Percentiles rank a stretch among this genome's conserved stretches.
Conservation (phyloP, 2,797 vertebrate species). For the Dendrocincla fuliginosa region DNA sequence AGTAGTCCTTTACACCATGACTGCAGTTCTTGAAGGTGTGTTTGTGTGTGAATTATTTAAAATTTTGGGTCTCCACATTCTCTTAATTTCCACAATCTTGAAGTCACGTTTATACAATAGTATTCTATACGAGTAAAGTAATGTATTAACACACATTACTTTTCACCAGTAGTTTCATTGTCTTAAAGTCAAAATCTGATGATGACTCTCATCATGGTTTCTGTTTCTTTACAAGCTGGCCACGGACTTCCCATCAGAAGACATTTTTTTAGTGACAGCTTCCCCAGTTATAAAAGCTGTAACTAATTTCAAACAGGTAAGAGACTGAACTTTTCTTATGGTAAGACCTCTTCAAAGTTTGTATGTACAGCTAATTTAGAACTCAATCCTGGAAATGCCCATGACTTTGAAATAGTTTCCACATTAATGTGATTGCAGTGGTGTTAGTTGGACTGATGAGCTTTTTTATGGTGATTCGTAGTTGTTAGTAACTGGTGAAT, state of each 20-base stretch:
- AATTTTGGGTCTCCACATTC: not conserved
- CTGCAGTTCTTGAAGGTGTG: not conserved
- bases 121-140: not conserved
- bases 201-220: not conserved
- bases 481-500: not conserved
- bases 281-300: slow-evolving; percentile 90
- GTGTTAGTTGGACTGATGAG: not conserved
- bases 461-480: not conserved
- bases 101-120: not conserved
- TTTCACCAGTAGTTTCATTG: not conserved
- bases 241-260: slow-evolving; percentile 82
- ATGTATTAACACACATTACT: not conserved
- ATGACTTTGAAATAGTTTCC: not conserved
- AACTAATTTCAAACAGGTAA: slow-evolving; percentile 92
- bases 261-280: slow-evolving; percentile 87
- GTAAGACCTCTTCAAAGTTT: not conserved
- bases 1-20: not conserved
- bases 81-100: not conserved
- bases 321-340: not conserved
- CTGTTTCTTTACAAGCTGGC: slow-evolving; percentile 80
- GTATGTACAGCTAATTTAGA: not conserved
- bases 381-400: not conserved
- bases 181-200: not conserved
- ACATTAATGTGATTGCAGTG: not conserved
- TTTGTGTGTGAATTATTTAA: not conserved